These are phyloP conservation scores for Tenthredo notha DNA, from an alignment of 2,888 invertebrate species.

Conservation along the genomic window DNA sequence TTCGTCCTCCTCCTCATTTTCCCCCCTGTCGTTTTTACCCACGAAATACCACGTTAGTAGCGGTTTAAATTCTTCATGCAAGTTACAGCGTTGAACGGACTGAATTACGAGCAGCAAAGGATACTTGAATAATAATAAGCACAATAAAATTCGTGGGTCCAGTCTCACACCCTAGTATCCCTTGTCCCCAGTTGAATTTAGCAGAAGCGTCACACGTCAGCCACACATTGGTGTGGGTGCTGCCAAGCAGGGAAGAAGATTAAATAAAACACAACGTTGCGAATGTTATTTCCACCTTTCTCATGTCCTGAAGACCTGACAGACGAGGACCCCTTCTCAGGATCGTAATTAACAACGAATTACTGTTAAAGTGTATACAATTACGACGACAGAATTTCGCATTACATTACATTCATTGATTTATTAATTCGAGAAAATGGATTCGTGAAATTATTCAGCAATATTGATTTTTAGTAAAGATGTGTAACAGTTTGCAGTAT, in stretches of 20 bases:
- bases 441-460: background rate
- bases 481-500: background rate
- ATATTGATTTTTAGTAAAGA: background rate
- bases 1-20: background rate
- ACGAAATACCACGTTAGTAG: background rate
- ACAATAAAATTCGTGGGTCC: constrained; percentile 47
- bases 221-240: background rate
- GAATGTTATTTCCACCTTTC: background rate
- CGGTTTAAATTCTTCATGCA: constrained; percentile 11
- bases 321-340: background rate
- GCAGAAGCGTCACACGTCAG: constrained; percentile 9
- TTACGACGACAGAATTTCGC: background rate
- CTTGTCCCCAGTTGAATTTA: constrained; percentile 28
- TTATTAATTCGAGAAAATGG: background rate
- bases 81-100: constrained; percentile 33
- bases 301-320: background rate
- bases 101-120: constrained; percentile 58
- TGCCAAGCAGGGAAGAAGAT: background rate
- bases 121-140: constrained; percentile 57
- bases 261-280: background rate
- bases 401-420: background rate
- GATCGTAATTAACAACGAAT: background rate
- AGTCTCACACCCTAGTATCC: background rate
- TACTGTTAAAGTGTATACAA: background rate
- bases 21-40: background rate